A percentile compares a stretch with the other conserved stretches of the same genome.
Evolutionary conservation across 2,797 vertebrate species (phyloP).

Genomic region (Uromys caudimaculatus): DNA sequence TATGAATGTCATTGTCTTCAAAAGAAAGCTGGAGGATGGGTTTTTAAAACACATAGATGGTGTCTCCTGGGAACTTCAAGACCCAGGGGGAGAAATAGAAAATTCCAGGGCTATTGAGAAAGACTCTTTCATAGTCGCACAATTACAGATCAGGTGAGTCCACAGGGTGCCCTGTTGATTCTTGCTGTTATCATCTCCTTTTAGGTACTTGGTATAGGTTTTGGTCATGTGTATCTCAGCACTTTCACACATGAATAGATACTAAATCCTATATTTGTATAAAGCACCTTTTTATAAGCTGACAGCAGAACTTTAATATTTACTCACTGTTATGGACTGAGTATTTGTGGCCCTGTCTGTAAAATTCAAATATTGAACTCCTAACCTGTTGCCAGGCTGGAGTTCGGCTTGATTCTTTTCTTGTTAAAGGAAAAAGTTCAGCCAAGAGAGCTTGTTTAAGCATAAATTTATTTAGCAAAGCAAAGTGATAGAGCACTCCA

Average conservation of each 20-base stretch:
- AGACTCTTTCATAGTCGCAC: not conserved
- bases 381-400: slow-evolving; percentile 5
- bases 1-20: not conserved
- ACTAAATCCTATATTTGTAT: not conserved
- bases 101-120: not conserved
- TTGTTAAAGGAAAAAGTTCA: slow-evolving; percentile 11
- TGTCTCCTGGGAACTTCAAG: not conserved
- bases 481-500: not conserved
- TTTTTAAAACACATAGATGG: not conserved
- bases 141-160: not conserved
- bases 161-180: not conserved
- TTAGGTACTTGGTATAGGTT: not conserved
- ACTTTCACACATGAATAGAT: not conserved
- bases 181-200: not conserved
- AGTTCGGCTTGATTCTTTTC: not conserved
- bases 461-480: slow-evolving; percentile 20
- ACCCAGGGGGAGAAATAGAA: not conserved
- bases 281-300: not conserved
- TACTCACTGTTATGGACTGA: not conserved
- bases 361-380: slow-evolving; percentile 34
- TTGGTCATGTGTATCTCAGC: not conserved
- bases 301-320: not conserved
- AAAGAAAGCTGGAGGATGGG: not conserved
- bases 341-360: not conserved
- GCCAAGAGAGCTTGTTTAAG: not conserved